These are phyloP conservation scores for Drosophila austrosaltans DNA, from an alignment of 2,888 invertebrate genomes.

Conservation along the genomic window DNA sequence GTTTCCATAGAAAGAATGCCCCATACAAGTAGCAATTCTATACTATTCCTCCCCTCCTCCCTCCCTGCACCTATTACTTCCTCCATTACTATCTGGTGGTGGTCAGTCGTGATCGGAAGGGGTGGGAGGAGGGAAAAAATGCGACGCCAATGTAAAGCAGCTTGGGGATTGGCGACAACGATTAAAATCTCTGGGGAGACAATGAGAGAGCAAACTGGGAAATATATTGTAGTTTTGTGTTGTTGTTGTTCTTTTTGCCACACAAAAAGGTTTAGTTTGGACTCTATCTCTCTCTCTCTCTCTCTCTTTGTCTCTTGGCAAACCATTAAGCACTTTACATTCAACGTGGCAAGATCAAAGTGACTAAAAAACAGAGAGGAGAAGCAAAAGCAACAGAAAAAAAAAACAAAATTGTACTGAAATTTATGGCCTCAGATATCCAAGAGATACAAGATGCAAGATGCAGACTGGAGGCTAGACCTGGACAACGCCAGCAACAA, in stretches of 20 bases:
- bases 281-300: constrained; percentile 28
- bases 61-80: constrained; percentile 45
- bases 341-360: constrained; percentile 78
- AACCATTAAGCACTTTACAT: constrained; percentile 77
- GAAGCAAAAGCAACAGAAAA: background rate
- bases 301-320: constrained; percentile 39
- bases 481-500: constrained; percentile 46
- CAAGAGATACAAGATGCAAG: constrained; percentile 60
- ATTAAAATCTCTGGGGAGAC: constrained; percentile 74
- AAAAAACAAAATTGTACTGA: constrained; percentile 23
- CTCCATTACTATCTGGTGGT: constrained; percentile 11
- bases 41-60: constrained; percentile 17
- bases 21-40: constrained; percentile 42
- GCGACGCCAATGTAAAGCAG: constrained; percentile 78
- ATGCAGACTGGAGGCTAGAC: constrained; percentile 23
- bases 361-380: constrained; percentile 43
- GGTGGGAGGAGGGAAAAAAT: constrained; percentile 55
- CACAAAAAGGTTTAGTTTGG: constrained; percentile 63
- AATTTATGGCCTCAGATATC: constrained; percentile 75
- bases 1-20: constrained; percentile 66
- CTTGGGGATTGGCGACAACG: constrained; percentile 69
- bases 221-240: constrained; percentile 24
- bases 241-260: constrained; percentile 64
- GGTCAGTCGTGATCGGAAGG: constrained; percentile 74
- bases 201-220: constrained; percentile 41